Base-by-base conservation (phyloP, 2,888 invertebrate genomes). In the Drosophila sordidula region DNA sequence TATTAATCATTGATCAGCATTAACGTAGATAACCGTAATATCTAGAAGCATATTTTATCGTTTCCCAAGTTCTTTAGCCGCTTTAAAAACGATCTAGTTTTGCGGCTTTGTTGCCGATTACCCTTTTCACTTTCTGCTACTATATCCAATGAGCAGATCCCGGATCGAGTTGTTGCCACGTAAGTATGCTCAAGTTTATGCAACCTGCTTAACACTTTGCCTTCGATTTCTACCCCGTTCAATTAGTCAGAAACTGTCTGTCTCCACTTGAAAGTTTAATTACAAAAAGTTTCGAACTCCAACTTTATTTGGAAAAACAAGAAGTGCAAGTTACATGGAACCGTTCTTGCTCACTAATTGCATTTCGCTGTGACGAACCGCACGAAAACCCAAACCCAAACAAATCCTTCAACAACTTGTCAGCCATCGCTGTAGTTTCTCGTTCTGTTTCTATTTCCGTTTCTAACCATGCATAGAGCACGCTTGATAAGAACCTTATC, bases 261-360 rank as follows among this genome's bases (percentile, higher is more conserved):
- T 58, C 42, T 50, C 46, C 50, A 58, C 59, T 68, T 55, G 52
- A 62, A 64, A 72, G 52, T 75, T 68, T 38, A 67, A 67, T 75
- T 57, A 57, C 41, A 65, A 6, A 66, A 52, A 66, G 39, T 45
- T 26, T 22, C 6, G 25, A 42, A 50, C 36, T 12, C 49, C 61
- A 74, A 63, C 41, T 39, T 75, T 45, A 12, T 26, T 44, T 50
- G 45, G 38, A 41, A 54, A 29, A 41, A 49, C 38, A 46, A 22
- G 25, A 64, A 54, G 58, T 52, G 72, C 46, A 59, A 66, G 49
- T 71, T 59, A 71, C 22, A 54, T 36, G 55, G 34, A 52, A 46
- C 54, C 64, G 58, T 62, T 59, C 34, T 44, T 59, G 34, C 25
- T 45, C 32, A 74, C 74, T 85, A 84, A 81, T 79, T 79, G 78